Conservation (phyloP, 2,888 invertebrate genomes). For the Spodoptera littoralis region DNA sequence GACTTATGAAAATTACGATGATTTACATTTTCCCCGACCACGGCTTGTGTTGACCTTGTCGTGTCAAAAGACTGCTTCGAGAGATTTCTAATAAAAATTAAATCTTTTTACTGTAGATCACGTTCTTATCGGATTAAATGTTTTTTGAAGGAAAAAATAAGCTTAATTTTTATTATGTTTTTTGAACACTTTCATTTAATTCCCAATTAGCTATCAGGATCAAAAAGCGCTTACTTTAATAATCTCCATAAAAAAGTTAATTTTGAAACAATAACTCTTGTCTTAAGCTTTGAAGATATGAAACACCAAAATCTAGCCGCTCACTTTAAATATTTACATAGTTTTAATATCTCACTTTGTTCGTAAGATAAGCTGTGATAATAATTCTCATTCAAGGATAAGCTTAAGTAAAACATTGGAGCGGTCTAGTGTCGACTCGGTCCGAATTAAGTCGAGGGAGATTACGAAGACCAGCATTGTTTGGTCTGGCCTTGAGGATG, state of each 20-base stretch:
- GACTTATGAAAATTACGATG: conserved; percentile 32
- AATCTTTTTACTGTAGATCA: conserved; percentile 29
- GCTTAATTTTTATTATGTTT: neutral
- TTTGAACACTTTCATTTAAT: no score
- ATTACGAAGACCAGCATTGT: conserved; percentile 23
- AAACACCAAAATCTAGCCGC: no score
- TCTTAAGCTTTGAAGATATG: no score
- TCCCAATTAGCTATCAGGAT: no score
- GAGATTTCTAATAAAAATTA: conserved; percentile 18
- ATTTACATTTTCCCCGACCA: conserved; percentile 30
- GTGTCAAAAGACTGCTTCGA: conserved; percentile 8
- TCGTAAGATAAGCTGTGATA: neutral
- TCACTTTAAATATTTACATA: no score
- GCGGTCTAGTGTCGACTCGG: conserved; percentile 12
- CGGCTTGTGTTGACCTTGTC: conserved; percentile 20
- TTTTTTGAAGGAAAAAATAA: conserved; percentile 4
- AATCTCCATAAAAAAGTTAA: no score
- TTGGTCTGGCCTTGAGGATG: conserved; percentile 8
- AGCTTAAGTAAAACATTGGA: conserved; percentile 31
- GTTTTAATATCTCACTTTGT: no score
- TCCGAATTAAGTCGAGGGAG: conserved; percentile 23
- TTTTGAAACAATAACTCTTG: no score
- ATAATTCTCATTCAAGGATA: conserved; percentile 21
- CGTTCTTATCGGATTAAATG: conserved; percentile 26
- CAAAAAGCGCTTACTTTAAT: no score